phyloP scores from a whole-genome alignment of 1,140 invertebrate genomes.

The Aphis craccivora region DNA sequence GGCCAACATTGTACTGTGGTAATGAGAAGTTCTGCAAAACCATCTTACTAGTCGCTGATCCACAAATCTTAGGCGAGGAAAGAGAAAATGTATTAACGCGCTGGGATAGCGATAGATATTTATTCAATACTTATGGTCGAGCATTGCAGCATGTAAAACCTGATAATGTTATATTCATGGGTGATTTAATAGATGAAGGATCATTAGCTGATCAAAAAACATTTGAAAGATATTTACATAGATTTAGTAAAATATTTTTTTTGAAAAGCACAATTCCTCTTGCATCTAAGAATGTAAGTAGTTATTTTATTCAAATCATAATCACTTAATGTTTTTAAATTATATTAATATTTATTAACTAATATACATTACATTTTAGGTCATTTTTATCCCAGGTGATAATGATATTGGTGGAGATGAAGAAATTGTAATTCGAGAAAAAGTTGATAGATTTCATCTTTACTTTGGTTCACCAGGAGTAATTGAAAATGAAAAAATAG shows the following conservation, averaged over 20 bases:
- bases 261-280: conserved; percentile 58
- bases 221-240: conserved; percentile 74
- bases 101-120: conserved; percentile 88
- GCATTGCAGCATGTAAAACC: conserved; percentile 79
- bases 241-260: conserved; percentile 76
- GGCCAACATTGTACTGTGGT: conserved; percentile 61
- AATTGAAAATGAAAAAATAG: conserved; percentile 69
- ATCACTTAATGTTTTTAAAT: conserved; percentile 3
- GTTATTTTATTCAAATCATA: neutral
- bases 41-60: conserved; percentile 88
- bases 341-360: conserved; percentile 13
- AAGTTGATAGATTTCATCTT: conserved; percentile 79
- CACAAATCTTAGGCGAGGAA: conserved; percentile 84
- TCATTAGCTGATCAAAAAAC: conserved; percentile 75
- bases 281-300: conserved; percentile 61
- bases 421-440: conserved; percentile 75
- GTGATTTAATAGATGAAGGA: conserved; percentile 93
- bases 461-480: conserved; percentile 76
- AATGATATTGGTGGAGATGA: conserved; percentile 93
- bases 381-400: conserved; percentile 88
- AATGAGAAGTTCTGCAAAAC: conserved; percentile 58
- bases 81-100: conserved; percentile 72
- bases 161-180: conserved; percentile 86
- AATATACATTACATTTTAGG: conserved; percentile 67
- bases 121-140: conserved; percentile 78